Evolutionary conservation across 2,797 vertebrate genomes (phyloP).

Genomic region (Acomys russatus): DNA sequence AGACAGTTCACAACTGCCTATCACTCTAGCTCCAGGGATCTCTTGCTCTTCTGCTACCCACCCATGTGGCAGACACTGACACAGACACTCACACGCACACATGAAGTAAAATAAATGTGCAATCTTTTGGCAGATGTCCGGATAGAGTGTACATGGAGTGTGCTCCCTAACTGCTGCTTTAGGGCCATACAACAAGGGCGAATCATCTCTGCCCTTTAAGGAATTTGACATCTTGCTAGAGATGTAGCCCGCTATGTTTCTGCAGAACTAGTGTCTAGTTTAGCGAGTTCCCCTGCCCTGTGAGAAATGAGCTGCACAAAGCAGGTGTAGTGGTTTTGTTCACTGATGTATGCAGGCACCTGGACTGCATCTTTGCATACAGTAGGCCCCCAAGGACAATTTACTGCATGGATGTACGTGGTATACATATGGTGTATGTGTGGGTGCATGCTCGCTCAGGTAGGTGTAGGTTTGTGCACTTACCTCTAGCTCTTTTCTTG

Average conservation of each 20-base stretch:
- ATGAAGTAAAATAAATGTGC: not conserved
- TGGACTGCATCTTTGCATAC: not conserved
- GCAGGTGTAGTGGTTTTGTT: not conserved
- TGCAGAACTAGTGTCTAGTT: not conserved
- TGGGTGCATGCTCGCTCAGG: not conserved
- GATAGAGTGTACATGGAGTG: not conserved
- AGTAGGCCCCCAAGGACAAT: not conserved
- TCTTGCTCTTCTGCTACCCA: not conserved
- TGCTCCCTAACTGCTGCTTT: not conserved
- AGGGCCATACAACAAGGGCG: not conserved
- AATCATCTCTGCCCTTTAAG: not conserved
- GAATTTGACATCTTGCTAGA: not conserved
- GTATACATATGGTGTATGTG: not conserved
- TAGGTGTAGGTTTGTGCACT: no score
- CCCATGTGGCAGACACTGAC: not conserved
- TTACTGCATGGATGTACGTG: not conserved
- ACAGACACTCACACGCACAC: not conserved
- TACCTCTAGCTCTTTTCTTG: not conserved
- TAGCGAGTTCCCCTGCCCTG: not conserved
- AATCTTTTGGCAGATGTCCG: not conserved
- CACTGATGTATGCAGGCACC: not conserved
- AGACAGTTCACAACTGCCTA: not conserved
- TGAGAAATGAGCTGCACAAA: not conserved
- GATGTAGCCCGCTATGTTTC: not conserved
- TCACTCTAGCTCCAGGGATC: not conserved